These are phyloP conservation scores for Gymnoscopelus microlampas DNA, from an alignment of 2,797 vertebrate genomes.

Conservation along the genomic window DNA sequence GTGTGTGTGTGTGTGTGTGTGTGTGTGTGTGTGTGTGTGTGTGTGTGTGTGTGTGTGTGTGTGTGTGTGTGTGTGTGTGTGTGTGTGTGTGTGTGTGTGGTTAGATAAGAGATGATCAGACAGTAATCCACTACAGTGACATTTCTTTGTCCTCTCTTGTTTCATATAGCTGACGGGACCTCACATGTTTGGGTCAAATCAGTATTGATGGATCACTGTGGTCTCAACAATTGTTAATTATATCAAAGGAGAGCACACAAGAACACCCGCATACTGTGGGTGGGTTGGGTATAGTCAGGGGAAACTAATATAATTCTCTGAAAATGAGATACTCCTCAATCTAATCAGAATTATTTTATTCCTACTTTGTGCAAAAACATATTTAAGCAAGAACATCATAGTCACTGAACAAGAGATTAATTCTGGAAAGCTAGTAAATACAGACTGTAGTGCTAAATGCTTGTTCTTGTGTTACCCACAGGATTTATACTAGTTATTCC, in stretches of 20 bases:
- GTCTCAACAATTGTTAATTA: constrained; percentile 85
- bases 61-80: background rate
- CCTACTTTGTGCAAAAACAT: constrained; percentile 77
- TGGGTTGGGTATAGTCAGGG: constrained; percentile 82
- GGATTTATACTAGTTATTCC: constrained; percentile 29
- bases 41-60: constrained; percentile 19
- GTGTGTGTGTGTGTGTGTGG: background rate
- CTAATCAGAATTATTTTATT: constrained; percentile 78
- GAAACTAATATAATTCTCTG: constrained; percentile 86
- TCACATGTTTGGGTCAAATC: constrained; percentile 46
- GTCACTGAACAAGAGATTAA: constrained; percentile 77
- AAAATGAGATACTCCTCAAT: constrained; percentile 79
- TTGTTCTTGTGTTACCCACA: background rate
- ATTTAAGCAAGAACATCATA: constrained; percentile 80
- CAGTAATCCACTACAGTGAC: constrained; percentile 59
- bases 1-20: constrained; percentile 29
- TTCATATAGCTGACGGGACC: constrained; percentile 54
- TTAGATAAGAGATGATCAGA: constrained; percentile 70
- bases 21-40: constrained; percentile 8
- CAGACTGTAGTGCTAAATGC: constrained; percentile 22
- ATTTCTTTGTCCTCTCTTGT: constrained; percentile 68
- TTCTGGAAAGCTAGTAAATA: constrained; percentile 74
- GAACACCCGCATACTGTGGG: constrained; percentile 72
- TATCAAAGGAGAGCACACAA: constrained; percentile 76
- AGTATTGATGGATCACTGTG: constrained; percentile 47